phyloP scores from a whole-genome alignment of 2,888 invertebrate genomes.

The Melinaea menophilus region DNA sequence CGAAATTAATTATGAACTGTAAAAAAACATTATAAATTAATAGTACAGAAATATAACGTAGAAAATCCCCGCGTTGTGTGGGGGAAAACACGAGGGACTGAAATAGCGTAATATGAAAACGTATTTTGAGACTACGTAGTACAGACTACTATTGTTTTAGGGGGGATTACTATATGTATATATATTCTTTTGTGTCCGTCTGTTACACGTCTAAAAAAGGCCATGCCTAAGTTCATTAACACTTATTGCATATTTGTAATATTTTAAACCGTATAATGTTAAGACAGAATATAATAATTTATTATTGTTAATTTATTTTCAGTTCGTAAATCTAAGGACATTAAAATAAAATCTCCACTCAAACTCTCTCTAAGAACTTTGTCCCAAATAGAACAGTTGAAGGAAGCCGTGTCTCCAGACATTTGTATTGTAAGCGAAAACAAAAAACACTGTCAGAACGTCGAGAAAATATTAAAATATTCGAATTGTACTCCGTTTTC shows the following conservation, averaged over 20 bases:
- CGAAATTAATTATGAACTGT: too few species aligned
- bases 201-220: too few species aligned
- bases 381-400: conserved; percentile 42
- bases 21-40: too few species aligned
- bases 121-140: too few species aligned
- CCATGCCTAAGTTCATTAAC: too few species aligned
- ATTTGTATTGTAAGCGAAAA: conserved; percentile 44
- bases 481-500: conserved; percentile 67
- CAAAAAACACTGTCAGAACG: conserved; percentile 53
- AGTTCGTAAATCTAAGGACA: conserved; percentile 32
- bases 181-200: too few species aligned
- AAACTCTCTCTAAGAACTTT: conserved; percentile 47
- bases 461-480: conserved; percentile 56
- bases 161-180: too few species aligned
- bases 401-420: conserved; percentile 34
- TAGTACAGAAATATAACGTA: too few species aligned
- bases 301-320: conserved; percentile 15
- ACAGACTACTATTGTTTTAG: too few species aligned
- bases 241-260: not conserved
- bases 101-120: too few species aligned
- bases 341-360: conserved; percentile 37
- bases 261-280: not conserved
- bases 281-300: not conserved
- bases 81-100: too few species aligned
- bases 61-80: too few species aligned